These are phyloP conservation scores for Aphelenchoides avenae DNA, from an alignment of 1,140 invertebrate genomes.

Conservation along the genomic window DNA sequence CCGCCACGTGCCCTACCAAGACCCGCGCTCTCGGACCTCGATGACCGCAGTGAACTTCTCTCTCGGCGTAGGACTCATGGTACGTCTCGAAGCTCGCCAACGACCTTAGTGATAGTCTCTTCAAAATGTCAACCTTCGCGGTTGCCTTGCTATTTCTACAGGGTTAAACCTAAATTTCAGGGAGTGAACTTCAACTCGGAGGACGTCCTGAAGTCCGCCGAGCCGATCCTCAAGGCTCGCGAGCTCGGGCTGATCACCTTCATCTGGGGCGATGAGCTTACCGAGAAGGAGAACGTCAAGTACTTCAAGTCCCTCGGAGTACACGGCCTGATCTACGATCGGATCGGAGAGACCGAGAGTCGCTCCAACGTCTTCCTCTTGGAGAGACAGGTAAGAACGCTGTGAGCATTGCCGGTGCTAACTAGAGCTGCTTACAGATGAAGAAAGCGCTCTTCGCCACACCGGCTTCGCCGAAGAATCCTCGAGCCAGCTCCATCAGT, in stretches of 20 bases:
- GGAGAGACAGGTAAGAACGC: constrained; percentile 38
- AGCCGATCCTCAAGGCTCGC: constrained; percentile 47
- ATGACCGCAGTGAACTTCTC: constrained; percentile 54
- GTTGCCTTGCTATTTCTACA: background rate
- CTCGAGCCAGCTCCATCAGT: too few relatives aligned
- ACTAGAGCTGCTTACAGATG: too few relatives aligned
- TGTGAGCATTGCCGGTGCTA: too few relatives aligned
- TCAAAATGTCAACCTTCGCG: too few relatives aligned
- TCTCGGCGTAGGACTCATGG: constrained; percentile 40
- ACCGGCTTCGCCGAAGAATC: too few relatives aligned
- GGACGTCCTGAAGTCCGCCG: constrained; percentile 40
- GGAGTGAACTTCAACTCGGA: constrained; percentile 58
- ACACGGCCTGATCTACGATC: constrained; percentile 58
- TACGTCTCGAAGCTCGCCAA: too few relatives aligned
- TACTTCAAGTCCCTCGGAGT: constrained; percentile 54
- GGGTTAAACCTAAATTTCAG: constrained; percentile 32
- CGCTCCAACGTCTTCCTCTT: constrained; percentile 38
- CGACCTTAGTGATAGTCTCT: too few relatives aligned
- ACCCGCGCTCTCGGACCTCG: constrained; percentile 46
- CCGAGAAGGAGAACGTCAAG: constrained; percentile 50
- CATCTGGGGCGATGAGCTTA: constrained; percentile 57
- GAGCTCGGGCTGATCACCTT: constrained; percentile 54
- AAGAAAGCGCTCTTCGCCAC: too few relatives aligned
- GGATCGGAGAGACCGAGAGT: constrained; percentile 39
- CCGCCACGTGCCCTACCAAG: constrained; percentile 41